Conservation (phyloP, 53 echinoderm and acorn worm species). For the Echinarachnius parma region DNA sequence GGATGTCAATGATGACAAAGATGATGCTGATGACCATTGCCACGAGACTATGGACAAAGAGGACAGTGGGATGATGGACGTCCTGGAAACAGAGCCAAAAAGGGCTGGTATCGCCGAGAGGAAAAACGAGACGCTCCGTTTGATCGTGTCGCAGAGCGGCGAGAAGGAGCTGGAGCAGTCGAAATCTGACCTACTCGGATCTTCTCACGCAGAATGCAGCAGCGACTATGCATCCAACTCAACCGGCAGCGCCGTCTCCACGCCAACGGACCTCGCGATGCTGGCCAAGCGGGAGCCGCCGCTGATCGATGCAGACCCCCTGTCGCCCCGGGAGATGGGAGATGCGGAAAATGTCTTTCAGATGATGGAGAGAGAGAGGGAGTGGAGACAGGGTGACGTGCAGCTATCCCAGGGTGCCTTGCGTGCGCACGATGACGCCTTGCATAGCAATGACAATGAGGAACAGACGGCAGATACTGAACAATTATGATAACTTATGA, state of each 20-base stretch:
- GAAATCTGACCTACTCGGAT: conserved; percentile 11
- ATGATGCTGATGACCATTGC: neutral
- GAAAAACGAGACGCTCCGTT: conserved; percentile 26
- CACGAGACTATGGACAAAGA: conserved; percentile 25
- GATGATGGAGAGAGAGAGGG: too few relatives aligned
- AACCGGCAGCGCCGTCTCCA: conserved; percentile 42
- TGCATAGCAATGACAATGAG: too few relatives aligned
- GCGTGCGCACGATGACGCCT: too few relatives aligned
- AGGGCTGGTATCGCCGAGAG: conserved; percentile 29
- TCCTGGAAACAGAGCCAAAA: conserved; percentile 9
- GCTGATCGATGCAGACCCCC: too few relatives aligned
- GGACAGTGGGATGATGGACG: conserved; percentile 26
- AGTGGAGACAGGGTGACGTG: too few relatives aligned
- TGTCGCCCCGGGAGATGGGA: too few relatives aligned
- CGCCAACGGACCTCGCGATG: conserved; percentile 36
- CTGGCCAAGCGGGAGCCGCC: conserved; percentile 15
- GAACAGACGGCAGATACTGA: too few relatives aligned
- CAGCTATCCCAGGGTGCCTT: too few relatives aligned
- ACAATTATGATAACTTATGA: too few relatives aligned
- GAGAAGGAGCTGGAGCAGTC: conserved; percentile 13
- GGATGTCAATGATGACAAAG: neutral
- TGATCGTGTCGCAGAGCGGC: conserved; percentile 11
- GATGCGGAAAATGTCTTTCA: too few relatives aligned
- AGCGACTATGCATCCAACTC: conserved; percentile 46
- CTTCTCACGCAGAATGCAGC: conserved; percentile 30